Evolutionary conservation across 2,113 vertebrate species (phyloP).

Genomic region (Anhinga rufa): DNA sequence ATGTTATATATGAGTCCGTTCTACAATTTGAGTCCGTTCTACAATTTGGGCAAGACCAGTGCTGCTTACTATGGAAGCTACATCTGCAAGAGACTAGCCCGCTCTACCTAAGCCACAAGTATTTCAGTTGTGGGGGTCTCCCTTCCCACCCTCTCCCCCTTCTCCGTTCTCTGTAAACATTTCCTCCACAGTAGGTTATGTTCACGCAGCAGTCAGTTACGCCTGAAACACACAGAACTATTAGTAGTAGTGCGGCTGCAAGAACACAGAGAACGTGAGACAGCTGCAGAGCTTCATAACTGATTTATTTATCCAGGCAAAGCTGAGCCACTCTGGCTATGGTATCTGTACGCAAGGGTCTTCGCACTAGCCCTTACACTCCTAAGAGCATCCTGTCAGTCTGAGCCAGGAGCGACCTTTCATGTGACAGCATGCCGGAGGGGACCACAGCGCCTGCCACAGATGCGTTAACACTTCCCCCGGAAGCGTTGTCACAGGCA

Average conservation of each 20-base stretch:
- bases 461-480: background rate
- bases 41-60: background rate
- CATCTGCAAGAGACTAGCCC: background rate
- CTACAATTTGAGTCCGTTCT: background rate
- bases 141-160: background rate
- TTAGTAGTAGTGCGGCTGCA: background rate
- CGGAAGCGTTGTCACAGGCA: background rate
- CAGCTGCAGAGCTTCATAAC: background rate
- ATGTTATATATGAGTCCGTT: background rate
- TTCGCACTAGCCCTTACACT: background rate
- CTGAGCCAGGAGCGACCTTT: background rate
- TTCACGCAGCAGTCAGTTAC: background rate
- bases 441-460: background rate
- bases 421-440: too few relatives aligned
- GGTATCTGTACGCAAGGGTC: too few relatives aligned
- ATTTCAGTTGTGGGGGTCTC: background rate
- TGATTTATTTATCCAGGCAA: background rate
- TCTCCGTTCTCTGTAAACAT: background rate
- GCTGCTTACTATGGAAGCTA: background rate
- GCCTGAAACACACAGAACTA: background rate
- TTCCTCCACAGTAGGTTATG: background rate
- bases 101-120: background rate
- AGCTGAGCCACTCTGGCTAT: background rate
- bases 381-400: background rate
- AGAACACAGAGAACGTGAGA: background rate